Evolutionary conservation across 2,113 vertebrate genomes (phyloP).

Genomic region (Coptodon rendalli): DNA sequence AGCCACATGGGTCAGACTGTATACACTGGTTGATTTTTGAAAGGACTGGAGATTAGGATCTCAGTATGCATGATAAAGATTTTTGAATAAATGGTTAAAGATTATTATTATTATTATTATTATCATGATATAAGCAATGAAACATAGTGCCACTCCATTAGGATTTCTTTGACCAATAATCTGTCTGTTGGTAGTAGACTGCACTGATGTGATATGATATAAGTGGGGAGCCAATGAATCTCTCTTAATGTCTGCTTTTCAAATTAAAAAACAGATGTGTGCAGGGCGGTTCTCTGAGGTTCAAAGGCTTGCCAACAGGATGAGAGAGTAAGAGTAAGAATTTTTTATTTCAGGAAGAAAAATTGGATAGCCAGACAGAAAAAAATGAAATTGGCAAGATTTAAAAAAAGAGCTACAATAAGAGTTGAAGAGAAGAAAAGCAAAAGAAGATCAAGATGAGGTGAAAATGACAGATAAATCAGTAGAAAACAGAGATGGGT

Average conservation of each 20-base stretch:
- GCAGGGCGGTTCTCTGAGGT: not conserved
- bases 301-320: not conserved
- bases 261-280: not conserved
- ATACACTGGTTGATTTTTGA: not conserved
- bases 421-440: not conserved
- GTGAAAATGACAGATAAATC: not conserved
- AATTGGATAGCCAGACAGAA: not conserved
- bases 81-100: not conserved
- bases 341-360: not conserved
- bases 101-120: not conserved
- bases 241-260: slow-evolving; percentile 7
- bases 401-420: not conserved
- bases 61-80: not conserved
- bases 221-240: not conserved
- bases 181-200: slow-evolving; percentile 1
- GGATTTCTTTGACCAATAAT: not conserved
- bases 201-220: slow-evolving; percentile 24
- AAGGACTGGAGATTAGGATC: not conserved
- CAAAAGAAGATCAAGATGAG: not conserved
- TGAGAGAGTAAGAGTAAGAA: not conserved
- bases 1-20: not conserved
- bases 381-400: not conserved
- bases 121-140: not conserved
- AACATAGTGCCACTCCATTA: not conserved
- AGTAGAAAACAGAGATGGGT: not conserved